A percentile compares a stretch with the other conserved stretches of the same genome.
These are phyloP conservation scores for Blastobasis lacticolella DNA, from an alignment of 2,888 invertebrate species.

Conservation along the genomic window DNA sequence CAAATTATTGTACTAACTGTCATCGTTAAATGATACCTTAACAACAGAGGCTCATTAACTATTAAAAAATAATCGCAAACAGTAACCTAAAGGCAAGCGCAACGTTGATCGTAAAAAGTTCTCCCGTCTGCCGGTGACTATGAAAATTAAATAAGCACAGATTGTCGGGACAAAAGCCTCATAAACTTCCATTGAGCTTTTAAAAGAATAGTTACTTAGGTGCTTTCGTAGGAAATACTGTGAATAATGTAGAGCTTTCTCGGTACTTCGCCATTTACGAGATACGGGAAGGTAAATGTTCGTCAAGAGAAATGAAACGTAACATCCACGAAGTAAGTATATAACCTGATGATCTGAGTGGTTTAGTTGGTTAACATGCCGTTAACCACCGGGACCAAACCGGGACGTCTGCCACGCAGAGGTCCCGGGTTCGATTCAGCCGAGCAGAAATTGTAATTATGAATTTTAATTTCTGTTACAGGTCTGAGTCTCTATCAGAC, in stretches of 20 bases:
- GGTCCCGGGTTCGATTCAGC: no score
- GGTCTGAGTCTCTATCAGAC: no score
- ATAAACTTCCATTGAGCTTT: not conserved
- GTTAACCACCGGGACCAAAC: no score
- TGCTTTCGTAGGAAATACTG: not conserved
- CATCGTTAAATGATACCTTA: no score
- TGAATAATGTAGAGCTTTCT: not conserved
- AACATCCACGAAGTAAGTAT: not conserved
- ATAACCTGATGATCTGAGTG: not conserved
- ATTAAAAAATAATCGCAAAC: constrained; percentile 61
- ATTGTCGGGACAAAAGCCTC: constrained; percentile 18
- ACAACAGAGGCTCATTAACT: constrained; percentile 37
- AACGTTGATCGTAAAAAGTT: constrained; percentile 62
- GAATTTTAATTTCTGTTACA: no score
- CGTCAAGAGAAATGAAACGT: not conserved
- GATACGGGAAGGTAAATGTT: no score
- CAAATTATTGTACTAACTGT: no score
- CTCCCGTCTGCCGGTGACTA: constrained; percentile 35
- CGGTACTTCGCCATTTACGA: not conserved
- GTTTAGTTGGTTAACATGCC: no score
- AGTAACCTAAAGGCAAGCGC: constrained; percentile 25
- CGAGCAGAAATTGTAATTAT: no score
- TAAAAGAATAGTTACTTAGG: not conserved
- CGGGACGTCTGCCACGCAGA: no score
- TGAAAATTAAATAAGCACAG: constrained; percentile 53